Conservation (phyloP, 2,113 vertebrate species). For the Picathartes gymnocephalus region DNA sequence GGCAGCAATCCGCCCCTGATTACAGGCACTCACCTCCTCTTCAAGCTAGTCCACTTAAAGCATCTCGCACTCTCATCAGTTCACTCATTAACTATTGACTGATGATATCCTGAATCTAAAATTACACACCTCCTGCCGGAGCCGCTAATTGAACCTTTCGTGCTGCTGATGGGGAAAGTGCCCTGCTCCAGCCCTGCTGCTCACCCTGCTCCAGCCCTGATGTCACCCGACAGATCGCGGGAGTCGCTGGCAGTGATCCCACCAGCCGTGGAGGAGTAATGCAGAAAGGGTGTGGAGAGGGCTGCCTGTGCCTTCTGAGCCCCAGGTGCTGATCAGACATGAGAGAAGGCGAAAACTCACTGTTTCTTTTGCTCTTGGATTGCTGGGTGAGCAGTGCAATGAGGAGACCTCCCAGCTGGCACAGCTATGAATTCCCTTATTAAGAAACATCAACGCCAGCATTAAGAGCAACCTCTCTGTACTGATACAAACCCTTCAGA, state of each 20-base stretch:
- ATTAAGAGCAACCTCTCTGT: neutral
- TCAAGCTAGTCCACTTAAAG: slow-evolving; percentile 54
- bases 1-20: slow-evolving; percentile 60
- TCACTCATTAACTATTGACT: slow-evolving; percentile 61
- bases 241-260: rapidly evolving
- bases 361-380: neutral
- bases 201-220: neutral
- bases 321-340: neutral
- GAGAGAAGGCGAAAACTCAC: neutral
- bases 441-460: neutral
- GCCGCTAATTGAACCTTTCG: slow-evolving; percentile 61
- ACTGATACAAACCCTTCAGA: neutral
- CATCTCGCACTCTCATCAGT: slow-evolving; percentile 53
- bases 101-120: slow-evolving; percentile 67
- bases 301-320: neutral
- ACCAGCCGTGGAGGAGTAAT: rapidly evolving
- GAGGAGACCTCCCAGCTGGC: neutral
- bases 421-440: neutral
- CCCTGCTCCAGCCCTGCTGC: neutral
- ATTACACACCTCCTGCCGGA: slow-evolving; percentile 52
- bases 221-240: neutral
- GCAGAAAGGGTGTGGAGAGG: neutral
- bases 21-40: slow-evolving; percentile 56
- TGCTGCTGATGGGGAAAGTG: slow-evolving; percentile 19
- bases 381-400: neutral